These are phyloP conservation scores for Papio anubis DNA, from an alignment of 2,113 vertebrate species.

Conservation along the genomic window DNA sequence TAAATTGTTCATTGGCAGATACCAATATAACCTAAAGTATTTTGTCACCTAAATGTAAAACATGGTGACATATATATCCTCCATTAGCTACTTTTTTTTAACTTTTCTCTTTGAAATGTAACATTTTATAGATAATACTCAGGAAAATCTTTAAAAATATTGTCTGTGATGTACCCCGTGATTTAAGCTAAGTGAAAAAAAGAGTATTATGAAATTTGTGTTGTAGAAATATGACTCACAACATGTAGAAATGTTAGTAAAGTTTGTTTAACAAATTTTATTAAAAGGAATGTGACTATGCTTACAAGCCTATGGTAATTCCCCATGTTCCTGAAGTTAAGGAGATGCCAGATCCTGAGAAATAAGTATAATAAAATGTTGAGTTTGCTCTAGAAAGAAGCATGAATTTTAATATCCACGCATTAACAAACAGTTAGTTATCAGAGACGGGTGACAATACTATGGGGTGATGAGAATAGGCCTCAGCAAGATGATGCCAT, in stretches of 20 bases:
- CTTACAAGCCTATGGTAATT: not conserved
- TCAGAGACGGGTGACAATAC: not conserved
- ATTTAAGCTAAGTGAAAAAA: not conserved
- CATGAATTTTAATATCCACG: not conserved
- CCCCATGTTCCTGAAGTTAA: not conserved
- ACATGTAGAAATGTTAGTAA: not conserved
- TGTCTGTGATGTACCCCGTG: not conserved
- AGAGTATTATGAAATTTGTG: not conserved
- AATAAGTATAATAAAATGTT: not conserved
- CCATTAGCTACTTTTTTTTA: not conserved
- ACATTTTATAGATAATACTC: not conserved
- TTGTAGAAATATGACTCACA: not conserved
- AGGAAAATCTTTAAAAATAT: not conserved
- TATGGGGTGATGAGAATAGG: not conserved
- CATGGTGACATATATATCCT: not conserved
- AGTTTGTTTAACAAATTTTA: not conserved
- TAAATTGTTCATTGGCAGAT: not conserved
- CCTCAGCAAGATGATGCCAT: too few species aligned
- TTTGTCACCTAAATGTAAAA: not conserved
- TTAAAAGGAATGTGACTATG: not conserved
- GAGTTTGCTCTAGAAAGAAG: not conserved
- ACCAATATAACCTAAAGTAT: not conserved
- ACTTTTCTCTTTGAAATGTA: not conserved
- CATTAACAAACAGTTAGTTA: not conserved
- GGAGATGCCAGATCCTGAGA: not conserved